A percentile compares a stretch with the other conserved stretches of the same genome.
Conservation (phyloP, 2,797 vertebrate genomes). For the Anolis apletophallus region DNA sequence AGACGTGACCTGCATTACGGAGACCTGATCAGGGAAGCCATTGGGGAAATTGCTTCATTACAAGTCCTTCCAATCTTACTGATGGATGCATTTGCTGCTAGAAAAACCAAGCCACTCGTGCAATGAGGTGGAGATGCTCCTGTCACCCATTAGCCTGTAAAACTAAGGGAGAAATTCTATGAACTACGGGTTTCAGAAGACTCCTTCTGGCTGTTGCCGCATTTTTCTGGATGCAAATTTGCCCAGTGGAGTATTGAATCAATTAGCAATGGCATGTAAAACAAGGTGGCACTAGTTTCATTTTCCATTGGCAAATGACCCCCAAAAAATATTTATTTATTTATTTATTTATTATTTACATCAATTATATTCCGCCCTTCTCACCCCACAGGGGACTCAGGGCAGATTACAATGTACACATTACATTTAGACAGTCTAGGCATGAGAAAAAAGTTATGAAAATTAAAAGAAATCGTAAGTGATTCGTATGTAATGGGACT, state of each 20-base stretch:
- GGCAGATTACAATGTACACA: no score
- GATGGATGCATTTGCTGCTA: rapidly evolving
- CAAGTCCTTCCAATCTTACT: constrained; percentile 4
- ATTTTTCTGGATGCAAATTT: background rate
- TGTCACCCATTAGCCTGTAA: background rate
- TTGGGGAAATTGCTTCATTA: background rate
- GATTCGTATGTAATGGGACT: no score
- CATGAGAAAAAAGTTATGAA: no score
- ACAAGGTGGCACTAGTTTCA: constrained; percentile 14
- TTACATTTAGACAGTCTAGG: no score
- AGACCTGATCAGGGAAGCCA: background rate
- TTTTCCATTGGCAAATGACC: constrained; percentile 11
- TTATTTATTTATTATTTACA: no score
- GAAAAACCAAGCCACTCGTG: background rate
- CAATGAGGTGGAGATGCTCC: background rate
- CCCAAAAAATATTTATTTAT: no score
- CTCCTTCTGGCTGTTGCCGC: background rate
- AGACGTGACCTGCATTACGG: rapidly evolving
- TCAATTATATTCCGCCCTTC: no score
- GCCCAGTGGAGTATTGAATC: background rate
- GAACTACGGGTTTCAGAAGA: background rate
- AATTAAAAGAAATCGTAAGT: no score
- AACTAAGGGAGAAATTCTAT: constrained; percentile 1
- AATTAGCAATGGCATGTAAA: background rate
- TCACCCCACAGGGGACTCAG: no score